phyloP scores from a whole-genome alignment of 1,140 invertebrate genomes.

The Frieseomelitta varia region DNA sequence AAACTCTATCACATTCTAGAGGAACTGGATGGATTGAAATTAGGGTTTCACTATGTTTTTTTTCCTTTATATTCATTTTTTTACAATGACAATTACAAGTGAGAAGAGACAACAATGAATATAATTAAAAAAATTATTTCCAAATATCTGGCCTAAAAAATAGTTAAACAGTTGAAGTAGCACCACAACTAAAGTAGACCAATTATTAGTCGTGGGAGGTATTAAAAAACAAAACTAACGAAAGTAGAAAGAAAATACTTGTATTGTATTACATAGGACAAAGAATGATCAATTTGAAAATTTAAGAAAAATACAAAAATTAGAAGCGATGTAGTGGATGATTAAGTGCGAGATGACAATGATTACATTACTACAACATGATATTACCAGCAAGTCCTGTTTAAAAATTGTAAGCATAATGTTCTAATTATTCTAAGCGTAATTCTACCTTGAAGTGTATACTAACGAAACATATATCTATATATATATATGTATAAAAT shows the following conservation, averaged over 20 bases:
- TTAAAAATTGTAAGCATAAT: constrained; percentile 29
- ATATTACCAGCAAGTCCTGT: not conserved
- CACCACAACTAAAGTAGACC: constrained; percentile 19
- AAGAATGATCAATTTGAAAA: constrained; percentile 19
- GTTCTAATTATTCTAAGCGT: constrained; percentile 40
- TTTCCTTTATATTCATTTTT: constrained; percentile 11
- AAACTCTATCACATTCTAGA: constrained; percentile 45
- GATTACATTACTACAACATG: constrained; percentile 18
- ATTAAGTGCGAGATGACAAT: constrained; percentile 23
- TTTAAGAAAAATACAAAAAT: not conserved
- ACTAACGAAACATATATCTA: not conserved
- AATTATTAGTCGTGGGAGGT: constrained; percentile 68
- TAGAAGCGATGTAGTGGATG: constrained; percentile 11
- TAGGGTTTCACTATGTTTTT: constrained; percentile 67
- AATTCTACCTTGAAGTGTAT: constrained; percentile 19
- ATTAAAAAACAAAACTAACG: constrained; percentile 65
- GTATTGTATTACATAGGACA: constrained; percentile 41
- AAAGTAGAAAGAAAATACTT: constrained; percentile 76
- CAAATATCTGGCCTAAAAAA: constrained; percentile 41
- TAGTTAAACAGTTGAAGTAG: constrained; percentile 21
- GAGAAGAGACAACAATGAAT: not conserved
- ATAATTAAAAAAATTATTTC: constrained; percentile 16
- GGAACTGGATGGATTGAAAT: constrained; percentile 59
- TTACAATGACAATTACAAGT: constrained; percentile 9
- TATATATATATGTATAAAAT: constrained; percentile 6